phyloP scores from a whole-genome alignment of 2,797 vertebrate genomes.

The Myripristis jacobus region DNA sequence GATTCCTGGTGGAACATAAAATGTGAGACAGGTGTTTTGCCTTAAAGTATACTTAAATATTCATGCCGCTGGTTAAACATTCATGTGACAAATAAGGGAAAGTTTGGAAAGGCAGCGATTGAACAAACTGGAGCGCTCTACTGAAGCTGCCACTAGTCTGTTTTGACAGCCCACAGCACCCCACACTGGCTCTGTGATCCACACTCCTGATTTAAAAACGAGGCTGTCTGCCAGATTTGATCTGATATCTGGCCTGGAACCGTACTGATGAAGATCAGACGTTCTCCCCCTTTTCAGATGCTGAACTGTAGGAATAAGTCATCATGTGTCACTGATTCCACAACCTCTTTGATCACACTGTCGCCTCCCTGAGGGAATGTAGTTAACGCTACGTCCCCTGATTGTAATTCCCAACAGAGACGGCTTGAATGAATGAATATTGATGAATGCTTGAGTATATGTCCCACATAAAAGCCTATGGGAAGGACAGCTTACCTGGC shows the following conservation, averaged over 20 bases:
- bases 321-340: constrained; percentile 13
- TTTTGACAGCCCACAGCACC: constrained; percentile 25
- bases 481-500: background rate
- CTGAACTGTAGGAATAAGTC: constrained; percentile 1
- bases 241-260: constrained; percentile 17
- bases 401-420: constrained; percentile 17
- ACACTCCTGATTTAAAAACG: constrained; percentile 33
- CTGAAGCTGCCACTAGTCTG: constrained; percentile 19
- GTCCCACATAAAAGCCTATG: background rate
- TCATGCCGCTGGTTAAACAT: constrained; percentile 73
- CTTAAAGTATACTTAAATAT: constrained; percentile 70
- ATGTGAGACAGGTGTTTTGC: constrained; percentile 68
- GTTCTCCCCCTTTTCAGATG: constrained; percentile 16
- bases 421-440: constrained; percentile 23
- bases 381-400: background rate
- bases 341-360: constrained; percentile 13
- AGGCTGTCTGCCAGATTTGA: constrained; percentile 14
- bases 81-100: constrained; percentile 63
- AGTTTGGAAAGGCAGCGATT: constrained; percentile 39
- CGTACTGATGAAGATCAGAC: constrained; percentile 32
- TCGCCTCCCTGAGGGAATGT: background rate
- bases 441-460: constrained; percentile 1
- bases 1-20: constrained; percentile 29
- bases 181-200: background rate
- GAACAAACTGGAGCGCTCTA: constrained; percentile 39